These are phyloP conservation scores for Speoplatyrhinus poulsoni DNA, from an alignment of 2,113 vertebrate species.

Conservation along the genomic window DNA sequence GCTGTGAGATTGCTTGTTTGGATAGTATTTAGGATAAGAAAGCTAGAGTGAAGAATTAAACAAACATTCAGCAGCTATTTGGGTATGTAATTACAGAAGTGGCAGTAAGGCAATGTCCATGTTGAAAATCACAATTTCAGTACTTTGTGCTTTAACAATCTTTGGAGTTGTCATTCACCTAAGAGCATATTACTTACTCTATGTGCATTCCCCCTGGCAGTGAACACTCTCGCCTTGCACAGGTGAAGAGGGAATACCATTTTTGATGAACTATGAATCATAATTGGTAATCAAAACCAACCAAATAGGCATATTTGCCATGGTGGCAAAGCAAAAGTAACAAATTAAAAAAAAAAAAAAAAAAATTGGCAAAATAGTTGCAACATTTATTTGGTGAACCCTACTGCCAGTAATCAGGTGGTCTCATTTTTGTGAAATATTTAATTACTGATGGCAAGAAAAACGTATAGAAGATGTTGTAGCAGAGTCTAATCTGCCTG, in stretches of 20 bases:
- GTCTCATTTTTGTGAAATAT: constrained; percentile 45
- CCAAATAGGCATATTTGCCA: not conserved
- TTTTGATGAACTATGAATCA: no score
- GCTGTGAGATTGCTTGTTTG: not conserved
- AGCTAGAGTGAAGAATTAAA: no score
- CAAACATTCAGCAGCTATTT: no score
- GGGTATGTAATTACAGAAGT: not conserved
- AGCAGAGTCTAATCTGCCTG: constrained; percentile 21
- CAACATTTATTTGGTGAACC: constrained; percentile 56
- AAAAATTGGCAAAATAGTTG: constrained; percentile 32
- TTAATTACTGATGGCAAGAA: constrained; percentile 24
- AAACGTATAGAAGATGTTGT: constrained; percentile 30
- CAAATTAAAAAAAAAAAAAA: no score
- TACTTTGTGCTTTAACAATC: no score
- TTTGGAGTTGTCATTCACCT: no score
- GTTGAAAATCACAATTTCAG: no score
- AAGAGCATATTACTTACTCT: no score
- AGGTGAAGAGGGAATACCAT: not conserved
- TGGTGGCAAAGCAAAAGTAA: not conserved
- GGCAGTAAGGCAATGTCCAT: not conserved
- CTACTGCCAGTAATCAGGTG: constrained; percentile 35
- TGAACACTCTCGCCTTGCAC: not conserved
- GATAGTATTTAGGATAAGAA: no score
- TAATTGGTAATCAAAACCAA: no score
- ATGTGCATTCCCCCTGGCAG: no score